Conservation (phyloP, 2,113 vertebrate genomes). For the Ceratotherium simum region DNA sequence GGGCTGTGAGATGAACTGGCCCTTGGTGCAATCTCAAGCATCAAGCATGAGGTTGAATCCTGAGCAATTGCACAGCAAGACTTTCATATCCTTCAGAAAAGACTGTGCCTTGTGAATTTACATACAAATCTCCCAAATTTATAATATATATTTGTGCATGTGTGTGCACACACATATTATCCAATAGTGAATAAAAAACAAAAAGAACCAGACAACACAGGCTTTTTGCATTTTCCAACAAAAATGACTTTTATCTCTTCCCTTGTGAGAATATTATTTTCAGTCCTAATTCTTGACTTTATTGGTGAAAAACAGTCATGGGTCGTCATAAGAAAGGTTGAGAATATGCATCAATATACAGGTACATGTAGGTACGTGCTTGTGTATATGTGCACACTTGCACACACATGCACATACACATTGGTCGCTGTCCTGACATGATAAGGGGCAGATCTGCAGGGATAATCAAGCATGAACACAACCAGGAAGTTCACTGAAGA, state of each 20-base stretch:
- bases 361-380: accelerated
- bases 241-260: slow-evolving; percentile 56
- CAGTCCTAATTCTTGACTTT: slow-evolving; percentile 53
- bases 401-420: too few species aligned
- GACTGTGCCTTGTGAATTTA: slow-evolving; percentile 42
- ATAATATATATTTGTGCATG: neutral
- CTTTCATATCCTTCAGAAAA: slow-evolving; percentile 30
- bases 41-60: slow-evolving; percentile 14
- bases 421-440: accelerated
- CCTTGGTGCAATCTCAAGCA: neutral
- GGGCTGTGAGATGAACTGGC: neutral
- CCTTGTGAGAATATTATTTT: neutral
- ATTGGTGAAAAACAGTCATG: slow-evolving; percentile 43
- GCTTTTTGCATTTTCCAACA: neutral
- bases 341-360: neutral
- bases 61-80: neutral
- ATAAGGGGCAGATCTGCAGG: accelerated
- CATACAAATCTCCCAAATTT: slow-evolving; percentile 47
- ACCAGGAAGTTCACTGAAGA: neutral
- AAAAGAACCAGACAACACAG: neutral
- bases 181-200: neutral
- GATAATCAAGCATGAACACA: neutral
- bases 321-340: slow-evolving; percentile 47
- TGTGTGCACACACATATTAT: accelerated
- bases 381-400: accelerated